Percentiles rank a stretch among this genome's conserved stretches.
Evolutionary conservation across 2,797 vertebrate species (phyloP).

Genomic region (Alfaro cultratus): DNA sequence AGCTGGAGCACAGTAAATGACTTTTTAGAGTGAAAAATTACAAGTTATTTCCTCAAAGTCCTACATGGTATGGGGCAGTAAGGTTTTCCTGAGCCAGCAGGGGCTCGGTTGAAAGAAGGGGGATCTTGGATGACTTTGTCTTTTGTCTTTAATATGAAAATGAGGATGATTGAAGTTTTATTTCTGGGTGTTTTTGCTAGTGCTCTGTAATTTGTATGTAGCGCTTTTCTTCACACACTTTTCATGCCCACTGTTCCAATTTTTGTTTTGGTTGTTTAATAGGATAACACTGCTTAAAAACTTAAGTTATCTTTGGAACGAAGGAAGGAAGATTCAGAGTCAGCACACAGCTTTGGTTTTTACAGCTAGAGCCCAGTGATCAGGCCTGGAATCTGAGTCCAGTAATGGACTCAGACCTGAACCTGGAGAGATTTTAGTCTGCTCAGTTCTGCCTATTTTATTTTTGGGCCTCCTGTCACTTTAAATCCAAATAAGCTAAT

Average conservation of each 20-base stretch:
- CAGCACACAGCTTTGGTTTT: too few species aligned
- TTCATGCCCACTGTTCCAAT: background rate
- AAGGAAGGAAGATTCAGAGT: too few species aligned
- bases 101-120: slow-evolving; percentile 41
- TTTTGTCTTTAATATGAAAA: slow-evolving; percentile 42
- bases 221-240: background rate
- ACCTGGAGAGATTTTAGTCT: too few species aligned
- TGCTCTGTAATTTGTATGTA: background rate
- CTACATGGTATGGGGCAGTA: slow-evolving; percentile 20
- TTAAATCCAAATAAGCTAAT: too few species aligned
- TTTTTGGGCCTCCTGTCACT: too few species aligned
- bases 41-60: slow-evolving; percentile 60
- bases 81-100: slow-evolving; percentile 22
- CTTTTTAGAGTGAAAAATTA: slow-evolving; percentile 67
- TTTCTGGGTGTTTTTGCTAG: background rate
- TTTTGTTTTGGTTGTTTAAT: too few species aligned
- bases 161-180: slow-evolving; percentile 19
- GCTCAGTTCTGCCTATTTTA: too few species aligned
- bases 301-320: too few species aligned
- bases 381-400: too few species aligned
- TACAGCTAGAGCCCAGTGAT: too few species aligned
- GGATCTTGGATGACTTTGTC: slow-evolving; percentile 35
- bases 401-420: too few species aligned
- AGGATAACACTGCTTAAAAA: too few species aligned
- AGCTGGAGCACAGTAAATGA: slow-evolving; percentile 56